phyloP scores from a whole-genome alignment of 2,888 invertebrate genomes.

The Drosophila histrio region DNA sequence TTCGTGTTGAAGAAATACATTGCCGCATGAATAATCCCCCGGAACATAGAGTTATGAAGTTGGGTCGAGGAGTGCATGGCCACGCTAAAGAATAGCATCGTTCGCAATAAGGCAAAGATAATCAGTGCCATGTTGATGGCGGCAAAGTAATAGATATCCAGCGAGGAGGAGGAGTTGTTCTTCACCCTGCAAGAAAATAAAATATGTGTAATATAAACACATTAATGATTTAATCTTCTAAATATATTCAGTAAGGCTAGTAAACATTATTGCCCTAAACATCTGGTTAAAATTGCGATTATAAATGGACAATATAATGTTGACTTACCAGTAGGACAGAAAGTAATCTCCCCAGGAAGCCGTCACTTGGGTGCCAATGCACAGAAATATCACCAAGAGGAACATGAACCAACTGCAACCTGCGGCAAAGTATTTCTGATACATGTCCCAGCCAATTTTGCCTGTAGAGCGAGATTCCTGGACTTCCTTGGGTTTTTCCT shows the following conservation, averaged over 20 bases:
- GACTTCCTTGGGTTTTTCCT: conserved; percentile 70
- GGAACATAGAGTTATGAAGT: conserved; percentile 93
- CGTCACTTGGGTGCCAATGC: conserved; percentile 88
- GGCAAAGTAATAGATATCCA: conserved; percentile 85
- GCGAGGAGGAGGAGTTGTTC: conserved; percentile 56
- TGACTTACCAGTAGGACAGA: conserved; percentile 88
- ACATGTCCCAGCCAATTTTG: conserved; percentile 86
- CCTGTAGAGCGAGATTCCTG: conserved; percentile 87
- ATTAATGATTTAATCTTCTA: no score
- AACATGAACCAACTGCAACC: conserved; percentile 88
- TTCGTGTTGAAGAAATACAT: conserved; percentile 95
- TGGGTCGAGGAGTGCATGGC: conserved; percentile 90
- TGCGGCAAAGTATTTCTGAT: conserved; percentile 89
- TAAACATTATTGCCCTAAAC: no score
- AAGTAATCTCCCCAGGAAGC: conserved; percentile 92
- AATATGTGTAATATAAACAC: no score
- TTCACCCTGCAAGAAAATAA: conserved; percentile 69
- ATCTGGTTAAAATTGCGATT: background rate
- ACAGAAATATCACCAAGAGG: conserved; percentile 86
- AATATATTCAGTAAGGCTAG: no score
- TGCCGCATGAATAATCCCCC: conserved; percentile 90
- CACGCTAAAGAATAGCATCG: conserved; percentile 85
- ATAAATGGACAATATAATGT: background rate
- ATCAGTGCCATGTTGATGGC: conserved; percentile 84
- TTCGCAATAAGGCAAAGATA: conserved; percentile 81